These are phyloP conservation scores for Trematomus loennbergii DNA, from an alignment of 2,113 vertebrate genomes.

Conservation along the genomic window DNA sequence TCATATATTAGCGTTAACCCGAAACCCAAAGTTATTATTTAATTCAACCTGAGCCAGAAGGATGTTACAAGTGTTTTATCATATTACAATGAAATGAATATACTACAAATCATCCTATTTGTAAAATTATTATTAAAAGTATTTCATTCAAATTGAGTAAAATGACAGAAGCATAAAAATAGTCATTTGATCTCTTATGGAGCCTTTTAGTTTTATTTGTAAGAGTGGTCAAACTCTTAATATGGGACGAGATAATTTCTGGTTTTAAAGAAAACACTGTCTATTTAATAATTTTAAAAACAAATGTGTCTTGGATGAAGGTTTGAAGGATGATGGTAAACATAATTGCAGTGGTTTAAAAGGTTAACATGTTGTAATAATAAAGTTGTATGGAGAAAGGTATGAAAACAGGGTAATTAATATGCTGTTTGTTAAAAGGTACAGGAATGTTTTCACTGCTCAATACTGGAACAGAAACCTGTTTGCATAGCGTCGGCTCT, in stretches of 20 bases:
- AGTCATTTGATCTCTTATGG: too few relatives aligned
- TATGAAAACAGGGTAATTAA: neutral
- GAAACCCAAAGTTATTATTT: neutral
- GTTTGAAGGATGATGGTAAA: neutral
- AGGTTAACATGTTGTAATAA: too few relatives aligned
- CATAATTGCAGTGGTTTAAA: too few relatives aligned
- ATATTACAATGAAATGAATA: neutral
- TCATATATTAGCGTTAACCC: neutral
- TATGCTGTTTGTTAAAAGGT: neutral
- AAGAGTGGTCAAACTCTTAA: neutral
- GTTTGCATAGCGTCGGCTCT: neutral
- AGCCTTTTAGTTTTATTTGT: too few relatives aligned
- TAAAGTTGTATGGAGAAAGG: neutral
- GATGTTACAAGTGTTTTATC: neutral
- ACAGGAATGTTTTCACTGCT: neutral
- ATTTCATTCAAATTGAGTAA: too few relatives aligned
- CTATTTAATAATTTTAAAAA: too few relatives aligned
- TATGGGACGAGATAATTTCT: neutral
- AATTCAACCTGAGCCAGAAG: neutral
- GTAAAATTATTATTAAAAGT: too few relatives aligned
- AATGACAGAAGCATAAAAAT: too few relatives aligned
- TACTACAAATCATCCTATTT: too few relatives aligned
- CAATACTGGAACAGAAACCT: neutral
- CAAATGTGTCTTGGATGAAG: neutral
- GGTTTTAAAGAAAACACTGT: neutral